phyloP scores from a whole-genome alignment of 2,888 invertebrate species.

The Brachynemurus nebulosus region DNA sequence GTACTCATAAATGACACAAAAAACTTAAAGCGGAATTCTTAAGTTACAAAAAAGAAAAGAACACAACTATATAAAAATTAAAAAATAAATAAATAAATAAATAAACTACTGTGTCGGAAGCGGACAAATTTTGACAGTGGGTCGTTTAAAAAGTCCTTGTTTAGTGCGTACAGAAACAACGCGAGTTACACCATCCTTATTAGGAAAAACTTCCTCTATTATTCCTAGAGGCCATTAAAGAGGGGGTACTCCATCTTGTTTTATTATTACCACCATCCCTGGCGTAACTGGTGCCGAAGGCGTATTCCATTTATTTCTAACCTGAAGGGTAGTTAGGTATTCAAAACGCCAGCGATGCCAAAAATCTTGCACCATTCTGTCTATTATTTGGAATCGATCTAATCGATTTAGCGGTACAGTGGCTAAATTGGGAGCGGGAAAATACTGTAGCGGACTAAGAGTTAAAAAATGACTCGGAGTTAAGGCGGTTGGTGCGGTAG shows the following conservation, averaged over 20 bases:
- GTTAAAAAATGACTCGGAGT: slow-evolving; percentile 12
- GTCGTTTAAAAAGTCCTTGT: no score
- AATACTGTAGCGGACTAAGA: slow-evolving; percentile 6
- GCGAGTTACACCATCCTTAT: no score
- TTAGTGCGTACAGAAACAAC: no score
- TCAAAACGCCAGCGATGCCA: slow-evolving; percentile 7
- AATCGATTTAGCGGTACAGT: not conserved
- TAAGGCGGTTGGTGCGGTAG: slow-evolving; percentile 8
- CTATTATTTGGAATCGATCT: not conserved
- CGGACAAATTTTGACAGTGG: no score
- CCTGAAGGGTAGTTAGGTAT: slow-evolving; percentile 2
- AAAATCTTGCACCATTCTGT: slow-evolving; percentile 4
- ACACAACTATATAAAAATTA: no score
- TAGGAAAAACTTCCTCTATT: not conserved
- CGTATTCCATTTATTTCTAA: not conserved
- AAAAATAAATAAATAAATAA: no score
- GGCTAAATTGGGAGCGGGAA: slow-evolving; percentile 3
- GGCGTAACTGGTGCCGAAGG: not conserved
- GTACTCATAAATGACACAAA: no score
- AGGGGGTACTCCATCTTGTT: slow-evolving; percentile 1
- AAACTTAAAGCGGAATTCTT: no score
- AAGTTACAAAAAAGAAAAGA: no score
- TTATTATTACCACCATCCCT: not conserved
- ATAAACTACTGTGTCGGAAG: no score
- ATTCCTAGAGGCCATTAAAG: slow-evolving; percentile 2